Conservation (phyloP, 2,888 invertebrate genomes). For the Branchipolynoe longqiensis region DNA sequence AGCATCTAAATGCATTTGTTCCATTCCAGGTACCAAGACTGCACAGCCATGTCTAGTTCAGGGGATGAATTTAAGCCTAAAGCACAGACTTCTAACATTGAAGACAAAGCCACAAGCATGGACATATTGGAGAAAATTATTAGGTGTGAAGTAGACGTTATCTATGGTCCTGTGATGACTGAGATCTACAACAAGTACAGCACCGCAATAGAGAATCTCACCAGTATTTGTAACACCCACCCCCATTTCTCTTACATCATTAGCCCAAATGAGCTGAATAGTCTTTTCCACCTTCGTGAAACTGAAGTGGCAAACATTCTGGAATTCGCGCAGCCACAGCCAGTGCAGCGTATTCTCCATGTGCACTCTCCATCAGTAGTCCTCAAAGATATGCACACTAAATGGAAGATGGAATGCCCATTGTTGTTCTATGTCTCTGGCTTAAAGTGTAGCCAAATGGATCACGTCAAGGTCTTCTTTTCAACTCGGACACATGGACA, state of each 20-base stretch:
- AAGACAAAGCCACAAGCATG: neutral
- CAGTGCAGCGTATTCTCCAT: neutral
- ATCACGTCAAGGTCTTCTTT: neutral
- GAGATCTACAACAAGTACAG: neutral
- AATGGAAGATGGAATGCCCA: constrained; percentile 34
- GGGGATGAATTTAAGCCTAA: too few species aligned
- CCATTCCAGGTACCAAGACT: too few species aligned
- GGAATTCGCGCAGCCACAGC: constrained; percentile 19
- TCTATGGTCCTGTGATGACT: neutral
- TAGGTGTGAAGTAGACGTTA: neutral
- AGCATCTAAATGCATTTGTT: too few species aligned
- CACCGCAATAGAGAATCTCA: constrained; percentile 17
- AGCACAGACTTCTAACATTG: neutral
- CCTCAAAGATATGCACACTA: constrained; percentile 3
- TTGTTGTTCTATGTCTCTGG: constrained; percentile 5
- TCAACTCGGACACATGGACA: constrained; percentile 9
- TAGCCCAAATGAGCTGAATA: neutral
- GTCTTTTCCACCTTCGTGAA: constrained; percentile 1
- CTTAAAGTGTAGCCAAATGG: neutral
- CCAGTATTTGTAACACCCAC: constrained; percentile 2
- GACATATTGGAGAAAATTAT: neutral
- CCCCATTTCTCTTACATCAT: constrained; percentile 22
- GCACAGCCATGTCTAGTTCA: too few species aligned
- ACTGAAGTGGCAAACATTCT: constrained; percentile 16
- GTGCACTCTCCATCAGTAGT: constrained; percentile 30